These are phyloP conservation scores for Mormyrus lacerda DNA, from an alignment of 2,113 vertebrate species.

Conservation along the genomic window DNA sequence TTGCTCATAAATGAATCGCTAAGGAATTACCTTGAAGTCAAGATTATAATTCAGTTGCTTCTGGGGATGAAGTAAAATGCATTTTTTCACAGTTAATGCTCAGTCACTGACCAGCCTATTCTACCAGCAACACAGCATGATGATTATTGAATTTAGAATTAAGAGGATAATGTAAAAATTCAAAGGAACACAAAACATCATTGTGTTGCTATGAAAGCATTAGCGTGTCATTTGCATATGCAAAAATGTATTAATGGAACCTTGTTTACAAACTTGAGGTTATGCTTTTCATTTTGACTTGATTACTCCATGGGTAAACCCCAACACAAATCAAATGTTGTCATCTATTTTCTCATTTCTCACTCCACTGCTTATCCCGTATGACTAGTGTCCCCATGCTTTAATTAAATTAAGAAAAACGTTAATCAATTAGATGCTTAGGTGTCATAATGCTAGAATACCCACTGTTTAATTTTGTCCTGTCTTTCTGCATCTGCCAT, in stretches of 20 bases:
- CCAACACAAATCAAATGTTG: not conserved
- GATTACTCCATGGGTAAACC: not conserved
- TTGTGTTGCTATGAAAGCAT: not conserved
- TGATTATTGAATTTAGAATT: not conserved
- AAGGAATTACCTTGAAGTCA: conserved; percentile 4
- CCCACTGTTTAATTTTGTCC: not conserved
- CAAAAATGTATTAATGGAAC: not conserved
- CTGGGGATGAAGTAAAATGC: not conserved
- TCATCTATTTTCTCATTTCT: not conserved
- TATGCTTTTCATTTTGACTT: conserved; percentile 2
- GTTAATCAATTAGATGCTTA: conserved; percentile 1
- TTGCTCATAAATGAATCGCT: conserved; percentile 7
- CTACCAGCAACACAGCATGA: not conserved
- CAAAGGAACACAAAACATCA: not conserved
- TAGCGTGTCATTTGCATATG: not conserved
- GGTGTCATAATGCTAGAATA: not conserved
- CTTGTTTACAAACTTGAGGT: not conserved
- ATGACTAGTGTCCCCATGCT: not conserved
- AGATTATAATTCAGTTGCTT: conserved; percentile 3
- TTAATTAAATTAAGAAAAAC: not conserved
- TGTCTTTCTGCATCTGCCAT: not conserved
- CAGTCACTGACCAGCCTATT: not conserved
- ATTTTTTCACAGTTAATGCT: not conserved
- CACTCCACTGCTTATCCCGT: not conserved
- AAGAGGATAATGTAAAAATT: not conserved